phyloP scores from a whole-genome alignment of 2,113 vertebrate genomes.

The Sinocyclocheilus anophthalmus region DNA sequence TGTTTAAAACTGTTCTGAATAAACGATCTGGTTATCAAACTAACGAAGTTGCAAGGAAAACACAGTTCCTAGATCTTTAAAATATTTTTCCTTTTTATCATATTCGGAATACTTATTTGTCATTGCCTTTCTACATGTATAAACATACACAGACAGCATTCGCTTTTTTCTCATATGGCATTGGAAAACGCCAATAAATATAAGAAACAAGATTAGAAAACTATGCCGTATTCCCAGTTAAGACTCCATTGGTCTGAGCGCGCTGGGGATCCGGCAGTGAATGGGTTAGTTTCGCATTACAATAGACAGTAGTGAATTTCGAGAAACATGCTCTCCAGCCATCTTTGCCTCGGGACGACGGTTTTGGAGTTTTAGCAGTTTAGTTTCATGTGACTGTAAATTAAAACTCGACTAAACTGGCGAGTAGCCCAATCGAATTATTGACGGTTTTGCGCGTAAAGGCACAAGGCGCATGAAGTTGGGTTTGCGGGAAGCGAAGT shows the following conservation, averaged over 20 bases:
- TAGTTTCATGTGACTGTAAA: neutral
- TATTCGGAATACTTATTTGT: neutral
- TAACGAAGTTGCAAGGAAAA: neutral
- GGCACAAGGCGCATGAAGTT: neutral
- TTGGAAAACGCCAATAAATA: neutral
- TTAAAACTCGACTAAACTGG: neutral
- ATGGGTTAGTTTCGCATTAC: constrained; percentile 53
- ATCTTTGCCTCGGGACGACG: constrained; percentile 4
- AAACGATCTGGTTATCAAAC: neutral
- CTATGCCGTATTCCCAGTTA: neutral
- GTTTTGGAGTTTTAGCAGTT: neutral
- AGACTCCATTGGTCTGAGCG: neutral
- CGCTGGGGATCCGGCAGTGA: constrained; percentile 38
- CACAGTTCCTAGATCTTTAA: no score
- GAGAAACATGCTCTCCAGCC: constrained; percentile 30
- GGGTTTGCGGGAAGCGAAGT: neutral
- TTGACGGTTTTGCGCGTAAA: neutral
- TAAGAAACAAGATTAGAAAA: neutral
- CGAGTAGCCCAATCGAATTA: neutral
- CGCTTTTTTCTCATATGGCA: neutral
- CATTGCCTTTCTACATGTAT: neutral
- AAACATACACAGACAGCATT: neutral
- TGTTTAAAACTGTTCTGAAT: neutral
- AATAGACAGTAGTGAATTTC: constrained; percentile 3
- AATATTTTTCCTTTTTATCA: no score